Conservation (phyloP, 2,888 invertebrate genomes). For the Ophonus ardosiacus region DNA sequence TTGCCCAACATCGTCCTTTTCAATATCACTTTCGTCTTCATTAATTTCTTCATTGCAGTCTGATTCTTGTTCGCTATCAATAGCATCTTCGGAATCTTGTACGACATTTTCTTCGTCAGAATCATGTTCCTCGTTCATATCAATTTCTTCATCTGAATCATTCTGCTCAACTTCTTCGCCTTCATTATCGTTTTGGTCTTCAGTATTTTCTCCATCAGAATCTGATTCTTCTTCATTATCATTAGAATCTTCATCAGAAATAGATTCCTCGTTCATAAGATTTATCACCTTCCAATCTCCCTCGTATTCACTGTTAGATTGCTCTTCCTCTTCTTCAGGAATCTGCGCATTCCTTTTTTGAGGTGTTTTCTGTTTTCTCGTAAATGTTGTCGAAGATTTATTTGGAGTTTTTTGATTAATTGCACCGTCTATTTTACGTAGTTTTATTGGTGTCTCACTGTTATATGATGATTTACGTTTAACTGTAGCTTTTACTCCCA, state of each 20-base stretch:
- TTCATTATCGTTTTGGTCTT: constrained; percentile 61
- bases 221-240: constrained; percentile 64
- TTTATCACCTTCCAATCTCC: not conserved
- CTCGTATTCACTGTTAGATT: not conserved
- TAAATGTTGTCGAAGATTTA: too few relatives aligned
- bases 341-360: not conserved
- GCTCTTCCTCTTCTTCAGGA: not conserved
- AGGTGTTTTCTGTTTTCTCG: not conserved
- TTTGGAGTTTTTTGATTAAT: too few relatives aligned
- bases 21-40: constrained; percentile 61
- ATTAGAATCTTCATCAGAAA: not conserved
- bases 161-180: constrained; percentile 58
- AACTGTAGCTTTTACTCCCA: too few relatives aligned
- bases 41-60: not conserved
- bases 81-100: not conserved
- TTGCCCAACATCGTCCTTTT: constrained; percentile 54
- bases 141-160: constrained; percentile 66
- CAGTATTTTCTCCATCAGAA: constrained; percentile 55
- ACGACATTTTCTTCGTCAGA: constrained; percentile 23
- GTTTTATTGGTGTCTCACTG: too few relatives aligned
- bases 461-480: too few relatives aligned
- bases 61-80: not conserved
- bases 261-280: not conserved
- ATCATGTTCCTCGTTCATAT: constrained; percentile 65
- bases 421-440: too few relatives aligned